These are phyloP conservation scores for Pempheris klunzingeri DNA, from an alignment of 2,797 vertebrate genomes.

Conservation along the genomic window DNA sequence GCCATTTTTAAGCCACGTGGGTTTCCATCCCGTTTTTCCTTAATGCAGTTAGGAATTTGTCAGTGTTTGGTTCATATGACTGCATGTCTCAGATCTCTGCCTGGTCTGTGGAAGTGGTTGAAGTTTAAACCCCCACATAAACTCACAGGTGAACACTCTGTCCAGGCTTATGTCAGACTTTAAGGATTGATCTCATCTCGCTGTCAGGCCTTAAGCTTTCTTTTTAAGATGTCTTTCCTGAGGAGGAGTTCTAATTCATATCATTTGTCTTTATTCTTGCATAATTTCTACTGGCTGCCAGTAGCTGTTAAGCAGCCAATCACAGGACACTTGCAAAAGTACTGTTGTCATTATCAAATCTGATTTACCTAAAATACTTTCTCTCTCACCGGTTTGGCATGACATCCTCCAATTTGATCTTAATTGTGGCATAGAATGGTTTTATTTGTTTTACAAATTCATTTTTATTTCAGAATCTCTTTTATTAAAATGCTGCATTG, in stretches of 20 bases:
- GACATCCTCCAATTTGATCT: slow-evolving; percentile 23
- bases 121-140: neutral
- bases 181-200: neutral
- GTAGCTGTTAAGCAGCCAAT: slow-evolving; percentile 5
- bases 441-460: slow-evolving; percentile 44
- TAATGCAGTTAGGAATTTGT: neutral
- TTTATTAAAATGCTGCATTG: slow-evolving; percentile 68
- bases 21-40: neutral
- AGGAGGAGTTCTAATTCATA: slow-evolving; percentile 2
- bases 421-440: slow-evolving; percentile 8
- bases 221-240: neutral
- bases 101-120: neutral
- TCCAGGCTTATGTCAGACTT: neutral
- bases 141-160: slow-evolving; percentile 1
- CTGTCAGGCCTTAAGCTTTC: slow-evolving; percentile 10
- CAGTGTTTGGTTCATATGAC: neutral
- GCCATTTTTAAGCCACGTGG: neutral
- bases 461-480: slow-evolving; percentile 47
- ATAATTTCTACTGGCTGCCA: neutral
- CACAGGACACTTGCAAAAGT: neutral
- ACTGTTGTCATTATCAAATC: slow-evolving; percentile 1
- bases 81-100: neutral
- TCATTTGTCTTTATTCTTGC: slow-evolving; percentile 13
- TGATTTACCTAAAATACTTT: too few relatives aligned
- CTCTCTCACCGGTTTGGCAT: slow-evolving; percentile 40